Evolutionary conservation across 2,888 invertebrate genomes (phyloP).

Genomic region (Onchidella celtica): DNA sequence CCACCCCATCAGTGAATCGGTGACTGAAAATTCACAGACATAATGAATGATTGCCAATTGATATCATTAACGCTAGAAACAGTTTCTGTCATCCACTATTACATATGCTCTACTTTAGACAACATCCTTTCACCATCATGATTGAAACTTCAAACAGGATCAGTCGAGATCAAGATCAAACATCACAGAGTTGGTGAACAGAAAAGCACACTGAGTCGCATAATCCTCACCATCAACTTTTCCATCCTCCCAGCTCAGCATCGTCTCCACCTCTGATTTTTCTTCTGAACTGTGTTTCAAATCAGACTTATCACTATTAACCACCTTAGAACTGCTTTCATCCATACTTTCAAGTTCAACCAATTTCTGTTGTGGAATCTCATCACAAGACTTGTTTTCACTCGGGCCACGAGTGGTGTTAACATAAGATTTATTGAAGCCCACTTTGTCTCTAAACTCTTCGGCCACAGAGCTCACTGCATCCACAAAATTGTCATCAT

Average conservation of each 20-base stretch:
- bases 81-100: too few species aligned
- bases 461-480: constrained; percentile 43
- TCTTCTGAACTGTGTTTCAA: not conserved
- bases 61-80: too few species aligned
- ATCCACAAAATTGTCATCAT: constrained; percentile 46
- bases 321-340: not conserved
- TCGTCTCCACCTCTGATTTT: constrained; percentile 58
- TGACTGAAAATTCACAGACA: too few species aligned
- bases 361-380: not conserved
- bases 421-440: not conserved
- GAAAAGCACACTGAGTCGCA: constrained; percentile 74
- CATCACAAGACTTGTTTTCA: not conserved
- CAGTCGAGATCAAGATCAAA: constrained; percentile 77
- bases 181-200: constrained; percentile 75
- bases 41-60: too few species aligned
- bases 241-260: constrained; percentile 66
- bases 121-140: not conserved
- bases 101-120: too few species aligned
- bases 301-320: not conserved
- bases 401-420: not conserved
- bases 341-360: not conserved
- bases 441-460: constrained; percentile 23
- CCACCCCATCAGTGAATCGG: too few species aligned
- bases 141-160: constrained; percentile 21
- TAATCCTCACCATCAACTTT: constrained; percentile 59